Percentiles rank a stretch among this genome's conserved stretches.
These are phyloP conservation scores for Hypocryptadius cinnamomeus DNA, from an alignment of 2,113 vertebrate species.

Conservation along the genomic window DNA sequence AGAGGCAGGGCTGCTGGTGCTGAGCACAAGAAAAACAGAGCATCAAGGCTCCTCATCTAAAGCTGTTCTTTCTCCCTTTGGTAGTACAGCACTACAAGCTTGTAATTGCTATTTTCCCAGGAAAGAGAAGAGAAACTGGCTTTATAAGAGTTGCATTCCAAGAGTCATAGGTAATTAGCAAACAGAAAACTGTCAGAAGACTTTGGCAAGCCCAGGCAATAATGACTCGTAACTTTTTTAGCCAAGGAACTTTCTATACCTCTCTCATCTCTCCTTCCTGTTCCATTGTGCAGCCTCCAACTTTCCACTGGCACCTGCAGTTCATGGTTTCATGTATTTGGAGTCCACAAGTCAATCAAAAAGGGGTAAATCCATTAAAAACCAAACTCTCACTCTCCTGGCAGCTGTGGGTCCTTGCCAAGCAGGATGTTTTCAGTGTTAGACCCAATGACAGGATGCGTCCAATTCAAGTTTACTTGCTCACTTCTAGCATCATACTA, in stretches of 20 bases:
- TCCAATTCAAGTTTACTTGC: neutral
- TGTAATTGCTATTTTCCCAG: neutral
- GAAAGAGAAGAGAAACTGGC: neutral
- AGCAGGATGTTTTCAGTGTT: neutral
- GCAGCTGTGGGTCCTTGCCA: neutral
- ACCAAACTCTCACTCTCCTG: neutral
- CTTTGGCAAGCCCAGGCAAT: neutral
- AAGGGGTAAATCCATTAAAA: neutral
- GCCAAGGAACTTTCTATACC: neutral
- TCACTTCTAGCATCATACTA: neutral
- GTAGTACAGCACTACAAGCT: neutral
- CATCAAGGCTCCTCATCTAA: neutral
- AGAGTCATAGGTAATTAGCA: conserved; percentile 8
- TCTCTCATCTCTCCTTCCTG: neutral
- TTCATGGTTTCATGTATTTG: neutral
- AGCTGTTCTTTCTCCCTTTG: neutral
- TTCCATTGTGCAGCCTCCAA: neutral
- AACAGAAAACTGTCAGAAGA: neutral
- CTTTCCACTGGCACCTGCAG: neutral
- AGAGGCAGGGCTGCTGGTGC: neutral
- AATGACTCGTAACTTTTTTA: neutral
- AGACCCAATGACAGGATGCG: neutral
- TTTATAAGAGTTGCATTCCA: neutral
- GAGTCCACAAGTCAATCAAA: neutral
- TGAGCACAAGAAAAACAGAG: neutral